A percentile compares a stretch with the other conserved stretches of the same genome.
phyloP scores from a whole-genome alignment of 1,140 invertebrate species.

The Philotrypesis tridentata region DNA sequence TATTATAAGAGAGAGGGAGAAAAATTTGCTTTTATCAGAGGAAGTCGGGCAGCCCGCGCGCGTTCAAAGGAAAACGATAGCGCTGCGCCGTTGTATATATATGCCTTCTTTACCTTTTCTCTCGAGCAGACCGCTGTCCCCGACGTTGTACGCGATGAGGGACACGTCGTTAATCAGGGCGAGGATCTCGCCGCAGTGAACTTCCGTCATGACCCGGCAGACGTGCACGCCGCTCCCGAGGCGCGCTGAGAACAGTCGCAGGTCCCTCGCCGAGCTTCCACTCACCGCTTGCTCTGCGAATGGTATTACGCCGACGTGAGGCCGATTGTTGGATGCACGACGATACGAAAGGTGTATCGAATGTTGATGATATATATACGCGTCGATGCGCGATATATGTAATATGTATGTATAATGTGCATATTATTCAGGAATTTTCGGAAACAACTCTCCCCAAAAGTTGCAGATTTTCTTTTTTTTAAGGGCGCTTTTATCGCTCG shows the following conservation, averaged over 20 bases:
- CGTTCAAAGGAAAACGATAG: not conserved
- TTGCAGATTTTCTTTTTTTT: too few species aligned
- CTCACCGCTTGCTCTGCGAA: conserved; percentile 17
- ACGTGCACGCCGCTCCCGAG: conserved; percentile 37
- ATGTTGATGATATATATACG: too few species aligned
- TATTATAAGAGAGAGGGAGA: not conserved
- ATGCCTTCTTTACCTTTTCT: conserved; percentile 50
- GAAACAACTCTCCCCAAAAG: too few species aligned
- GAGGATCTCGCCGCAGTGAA: conserved; percentile 26
- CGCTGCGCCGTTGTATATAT: too few species aligned
- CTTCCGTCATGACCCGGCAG: conserved; percentile 33
- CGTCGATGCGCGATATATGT: too few species aligned
- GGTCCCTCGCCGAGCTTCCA: conserved; percentile 15
- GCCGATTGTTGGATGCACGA: too few species aligned
- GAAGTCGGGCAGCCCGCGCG: not conserved
- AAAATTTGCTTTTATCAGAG: not conserved
- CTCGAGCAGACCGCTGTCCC: not conserved
- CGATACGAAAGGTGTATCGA: too few species aligned
- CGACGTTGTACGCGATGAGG: conserved; percentile 53
- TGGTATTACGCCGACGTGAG: too few species aligned
- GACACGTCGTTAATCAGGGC: conserved; percentile 38
- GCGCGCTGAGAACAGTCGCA: conserved; percentile 44
- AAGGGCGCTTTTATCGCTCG: too few species aligned
- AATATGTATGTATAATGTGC: too few species aligned
- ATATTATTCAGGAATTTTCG: too few species aligned